Evolutionary conservation across 2,797 vertebrate genomes (phyloP), one percentile per base, ranked within the genome.

Genomic region (Bovichtus variegatus): DNA sequence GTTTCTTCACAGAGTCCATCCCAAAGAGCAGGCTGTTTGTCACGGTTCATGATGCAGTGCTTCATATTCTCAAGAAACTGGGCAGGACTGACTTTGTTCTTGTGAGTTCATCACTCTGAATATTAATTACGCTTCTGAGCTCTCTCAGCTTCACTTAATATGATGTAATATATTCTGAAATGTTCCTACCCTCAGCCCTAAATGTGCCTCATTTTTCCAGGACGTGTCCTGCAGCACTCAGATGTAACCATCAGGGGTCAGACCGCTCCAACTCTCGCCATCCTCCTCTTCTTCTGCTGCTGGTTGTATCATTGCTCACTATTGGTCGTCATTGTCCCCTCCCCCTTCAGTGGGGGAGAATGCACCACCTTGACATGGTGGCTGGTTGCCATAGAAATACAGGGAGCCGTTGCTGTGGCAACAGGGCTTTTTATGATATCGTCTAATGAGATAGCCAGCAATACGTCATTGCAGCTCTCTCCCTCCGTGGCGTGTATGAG

Each of bases 11-110:
- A 2, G 88, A 92, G 0, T 84, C 91, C 12, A 89, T 97, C 92
- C 93, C 96, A 23, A 98, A 97, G 92, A 91, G 84, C 76, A 89
- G 70, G 15, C 91, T 98, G 81, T 98, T 99, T 62, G 92, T 95
- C 54, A 96, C 95, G 0, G 88, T 99, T 21, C 96, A 97, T 0
- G 96, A 97, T 0, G 97, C 97, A 0, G 95, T 98, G 51, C 91
- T 95, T 44, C 80, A 93, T 74, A 85, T 92, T 41, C 87, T 90
- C 15, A 34, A 57, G 16, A 80, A 65, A n/a, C 7, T 0, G 19
- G 38, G 34, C 2, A 59, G 36, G 27, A 38, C 13, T 0, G 69
- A 89, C 34, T 49, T 70, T 9, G n/a, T 64, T 1, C 62, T 79
- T 51, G 94, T 95, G 75, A 89, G 93, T 83, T 58, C 23, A 38